Conservation (phyloP, 2,113 vertebrate genomes). For the Anthoscopus minutus region DNA sequence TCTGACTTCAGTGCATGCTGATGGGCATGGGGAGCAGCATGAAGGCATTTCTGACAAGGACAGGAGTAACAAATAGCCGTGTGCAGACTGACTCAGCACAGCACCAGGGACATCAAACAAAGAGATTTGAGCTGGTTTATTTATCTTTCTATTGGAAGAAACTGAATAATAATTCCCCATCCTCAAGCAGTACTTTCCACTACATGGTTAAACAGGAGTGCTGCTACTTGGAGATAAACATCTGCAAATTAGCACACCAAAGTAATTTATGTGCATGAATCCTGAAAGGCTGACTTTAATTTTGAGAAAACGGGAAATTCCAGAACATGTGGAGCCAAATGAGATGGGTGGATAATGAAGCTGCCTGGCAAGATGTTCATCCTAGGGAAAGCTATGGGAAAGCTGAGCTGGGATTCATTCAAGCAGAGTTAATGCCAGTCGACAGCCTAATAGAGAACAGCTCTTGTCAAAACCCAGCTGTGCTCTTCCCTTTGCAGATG, state of each 20-base stretch:
- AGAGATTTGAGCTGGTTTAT: neutral
- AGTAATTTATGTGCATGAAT: conserved; percentile 48
- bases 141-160: neutral
- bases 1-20: fast-evolving
- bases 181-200: neutral
- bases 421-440: neutral
- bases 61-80: too few species aligned
- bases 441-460: neutral
- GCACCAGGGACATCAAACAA: neutral
- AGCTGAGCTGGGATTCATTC: neutral
- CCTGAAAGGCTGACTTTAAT: conserved; percentile 32
- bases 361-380: neutral
- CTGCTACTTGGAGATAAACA: conserved; percentile 42
- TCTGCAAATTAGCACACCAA: neutral
- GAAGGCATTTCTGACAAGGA: neutral
- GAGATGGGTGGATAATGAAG: neutral
- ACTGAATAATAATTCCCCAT: neutral
- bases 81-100: neutral
- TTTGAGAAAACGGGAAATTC: conserved; percentile 57
- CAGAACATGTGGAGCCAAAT: neutral
- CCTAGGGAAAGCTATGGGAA: neutral
- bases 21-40: neutral
- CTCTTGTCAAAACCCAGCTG: neutral
- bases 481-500: neutral
- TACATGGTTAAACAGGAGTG: conserved; percentile 13